These are phyloP conservation scores for Hirtodrosophila duncani DNA, from an alignment of 2,888 invertebrate species.

Conservation along the genomic window DNA sequence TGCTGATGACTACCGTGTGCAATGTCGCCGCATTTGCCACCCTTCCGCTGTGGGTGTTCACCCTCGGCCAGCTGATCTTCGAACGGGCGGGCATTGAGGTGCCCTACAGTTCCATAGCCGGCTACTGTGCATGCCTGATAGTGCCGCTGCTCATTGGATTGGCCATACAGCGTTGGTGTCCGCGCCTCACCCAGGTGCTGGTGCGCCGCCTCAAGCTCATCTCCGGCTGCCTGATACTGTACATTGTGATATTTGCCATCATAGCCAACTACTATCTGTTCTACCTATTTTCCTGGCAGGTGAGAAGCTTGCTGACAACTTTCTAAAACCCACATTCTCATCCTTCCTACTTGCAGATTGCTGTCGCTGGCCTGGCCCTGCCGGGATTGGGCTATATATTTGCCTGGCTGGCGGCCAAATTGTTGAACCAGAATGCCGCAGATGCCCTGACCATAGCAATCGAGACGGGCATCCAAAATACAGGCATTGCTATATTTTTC, in stretches of 20 bases:
- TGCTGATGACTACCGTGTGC: constrained; percentile 96
- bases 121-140: constrained; percentile 86
- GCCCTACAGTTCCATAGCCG: constrained; percentile 88
- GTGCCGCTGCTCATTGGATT: constrained; percentile 86
- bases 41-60: constrained; percentile 95
- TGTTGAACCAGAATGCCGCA: constrained; percentile 81
- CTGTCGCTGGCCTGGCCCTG: constrained; percentile 87
- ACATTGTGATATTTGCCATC: constrained; percentile 91
- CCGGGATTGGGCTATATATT: constrained; percentile 89
- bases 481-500: constrained; percentile 92
- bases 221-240: constrained; percentile 87
- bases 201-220: constrained; percentile 91
- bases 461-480: constrained; percentile 96
- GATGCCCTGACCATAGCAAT: constrained; percentile 93
- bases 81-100: constrained; percentile 84
- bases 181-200: constrained; percentile 84
- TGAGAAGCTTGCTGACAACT: constrained; percentile 78
- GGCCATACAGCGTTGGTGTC: constrained; percentile 83
- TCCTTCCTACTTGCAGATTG: constrained; percentile 80
- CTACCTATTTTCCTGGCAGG: constrained; percentile 91
- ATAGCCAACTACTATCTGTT: constrained; percentile 94
- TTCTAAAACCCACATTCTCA: constrained; percentile 70
- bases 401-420: constrained; percentile 83
- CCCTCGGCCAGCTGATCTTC: constrained; percentile 88
- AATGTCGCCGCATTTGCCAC: constrained; percentile 93